Evolutionary conservation across 2,113 vertebrate species (phyloP).

Genomic region (Ceyx margarethae): DNA sequence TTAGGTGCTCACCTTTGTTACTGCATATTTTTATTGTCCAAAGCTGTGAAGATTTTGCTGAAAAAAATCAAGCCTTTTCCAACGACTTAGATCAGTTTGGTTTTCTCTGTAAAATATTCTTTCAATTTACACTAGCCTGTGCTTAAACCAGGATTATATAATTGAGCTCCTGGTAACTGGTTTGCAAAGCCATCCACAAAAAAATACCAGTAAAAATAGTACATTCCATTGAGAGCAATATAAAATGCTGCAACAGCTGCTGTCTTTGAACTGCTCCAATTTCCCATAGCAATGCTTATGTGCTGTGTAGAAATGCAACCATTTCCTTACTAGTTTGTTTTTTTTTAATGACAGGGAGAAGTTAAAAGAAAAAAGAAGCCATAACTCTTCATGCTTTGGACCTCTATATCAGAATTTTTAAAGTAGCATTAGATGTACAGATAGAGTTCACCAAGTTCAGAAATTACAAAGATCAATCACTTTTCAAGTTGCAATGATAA

Average conservation of each 20-base stretch:
- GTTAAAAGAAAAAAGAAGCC: neutral
- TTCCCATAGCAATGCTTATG: neutral
- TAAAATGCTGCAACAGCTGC: neutral
- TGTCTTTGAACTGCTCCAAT: neutral
- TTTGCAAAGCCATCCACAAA: slow-evolving; percentile 15
- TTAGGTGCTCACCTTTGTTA: neutral
- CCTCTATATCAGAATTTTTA: neutral
- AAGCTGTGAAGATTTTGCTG: neutral
- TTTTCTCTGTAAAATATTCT: neutral
- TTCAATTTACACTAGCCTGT: neutral
- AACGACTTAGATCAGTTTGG: neutral
- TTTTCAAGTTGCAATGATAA: neutral
- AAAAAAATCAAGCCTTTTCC: neutral
- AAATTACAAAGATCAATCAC: neutral
- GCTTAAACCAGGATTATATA: slow-evolving; percentile 28
- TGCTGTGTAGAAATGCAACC: neutral
- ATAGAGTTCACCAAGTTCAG: neutral
- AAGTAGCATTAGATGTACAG: neutral
- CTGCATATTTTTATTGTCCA: neutral
- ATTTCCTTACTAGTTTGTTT: neutral
- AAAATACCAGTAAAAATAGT: neutral
- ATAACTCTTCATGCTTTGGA: neutral
- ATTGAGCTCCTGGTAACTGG: neutral
- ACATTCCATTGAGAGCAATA: neutral
- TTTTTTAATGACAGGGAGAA: neutral